Base-by-base conservation (phyloP, 2,888 invertebrate species). In the Euzophera pinguis region DNA sequence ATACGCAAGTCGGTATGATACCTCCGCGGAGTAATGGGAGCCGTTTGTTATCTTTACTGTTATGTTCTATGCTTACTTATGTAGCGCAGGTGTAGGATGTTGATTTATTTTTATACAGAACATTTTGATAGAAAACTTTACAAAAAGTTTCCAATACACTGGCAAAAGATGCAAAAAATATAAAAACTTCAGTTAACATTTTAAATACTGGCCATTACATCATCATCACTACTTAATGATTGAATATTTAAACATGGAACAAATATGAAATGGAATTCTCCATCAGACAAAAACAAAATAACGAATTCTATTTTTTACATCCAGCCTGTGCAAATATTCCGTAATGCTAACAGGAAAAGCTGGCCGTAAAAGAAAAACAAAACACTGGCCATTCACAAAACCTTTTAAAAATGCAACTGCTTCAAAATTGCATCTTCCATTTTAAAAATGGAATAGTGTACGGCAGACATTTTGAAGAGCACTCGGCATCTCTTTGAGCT, bases 391-490 rank as follows among this genome's bases (percentile, higher is more conserved):
- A 32, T 38, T 12, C 13, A 10, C 16, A 50, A 39, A 45, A 27
- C 49, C 39, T 38, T 39, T 50, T 50, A 58, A 71, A 73, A 75
- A 72, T 69, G 71, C 69, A 69, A 65, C 58, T 53, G 60, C 56
- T 58, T 59, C 50, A 42, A 50, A 50, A 35, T 27, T 50, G 42
- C 50, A 50, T 50, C 13, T 43, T 34, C 37, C 35, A 42, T 69
- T 81, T 81, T 73, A 78, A 77, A 81, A 84, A 80, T 76, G 76
- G 78, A 81, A 74, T 73, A 67, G 73, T 73, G 69, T 61, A 65
- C 69, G 67, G 42, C 43, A 43, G 27, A 38, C 38, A 10, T 27
- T 32, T 35, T 38, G 55, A 71, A 78, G 75, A 55, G 75, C 71
- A 66, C 82, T 86, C 64, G 71, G 73, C 69, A 45, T 64, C 64